phyloP scores from a whole-genome alignment of 2,888 invertebrate genomes.

The Hemicrepidius hirtus region DNA sequence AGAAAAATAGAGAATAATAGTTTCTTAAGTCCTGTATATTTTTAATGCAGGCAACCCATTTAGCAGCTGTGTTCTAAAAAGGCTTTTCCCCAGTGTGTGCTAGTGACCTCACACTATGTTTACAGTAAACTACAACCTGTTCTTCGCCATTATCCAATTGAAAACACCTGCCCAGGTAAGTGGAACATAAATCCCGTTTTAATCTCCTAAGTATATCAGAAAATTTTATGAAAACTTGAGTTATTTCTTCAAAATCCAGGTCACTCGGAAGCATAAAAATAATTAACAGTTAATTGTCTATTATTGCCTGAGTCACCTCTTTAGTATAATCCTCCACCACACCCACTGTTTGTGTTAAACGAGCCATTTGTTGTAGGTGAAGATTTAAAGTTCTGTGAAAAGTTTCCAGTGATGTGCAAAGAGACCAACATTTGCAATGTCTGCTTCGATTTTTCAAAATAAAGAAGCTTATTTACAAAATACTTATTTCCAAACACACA shows the following conservation, averaged over 20 bases:
- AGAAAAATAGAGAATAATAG: too few species aligned
- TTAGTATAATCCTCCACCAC: conserved; percentile 26
- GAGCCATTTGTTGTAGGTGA: conserved; percentile 6
- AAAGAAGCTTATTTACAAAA: conserved; percentile 78
- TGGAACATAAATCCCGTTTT: conserved; percentile 8
- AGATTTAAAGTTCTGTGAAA: not conserved
- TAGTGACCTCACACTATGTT: conserved; percentile 2
- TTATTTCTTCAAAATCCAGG: not conserved
- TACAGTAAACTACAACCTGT: conserved; percentile 1
- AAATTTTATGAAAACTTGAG: not conserved
- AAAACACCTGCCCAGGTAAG: conserved; percentile 26
- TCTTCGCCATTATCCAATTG: conserved; percentile 5
- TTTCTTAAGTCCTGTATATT: not conserved
- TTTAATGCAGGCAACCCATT: conserved; percentile 18
- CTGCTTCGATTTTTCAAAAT: conserved; percentile 76
- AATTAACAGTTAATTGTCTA: conserved; percentile 30
- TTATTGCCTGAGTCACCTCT: not conserved
- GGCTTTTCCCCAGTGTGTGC: not conserved
- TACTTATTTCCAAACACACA: conserved; percentile 76
- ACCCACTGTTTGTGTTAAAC: conserved; percentile 37
- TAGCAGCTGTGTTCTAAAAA: not conserved
- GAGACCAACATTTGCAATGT: conserved; percentile 71
- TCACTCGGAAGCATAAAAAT: not conserved
- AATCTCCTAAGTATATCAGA: not conserved
- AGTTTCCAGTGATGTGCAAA: conserved; percentile 33